These are phyloP conservation scores for Netelia inedita DNA, from an alignment of 2,888 invertebrate genomes.

Conservation along the genomic window DNA sequence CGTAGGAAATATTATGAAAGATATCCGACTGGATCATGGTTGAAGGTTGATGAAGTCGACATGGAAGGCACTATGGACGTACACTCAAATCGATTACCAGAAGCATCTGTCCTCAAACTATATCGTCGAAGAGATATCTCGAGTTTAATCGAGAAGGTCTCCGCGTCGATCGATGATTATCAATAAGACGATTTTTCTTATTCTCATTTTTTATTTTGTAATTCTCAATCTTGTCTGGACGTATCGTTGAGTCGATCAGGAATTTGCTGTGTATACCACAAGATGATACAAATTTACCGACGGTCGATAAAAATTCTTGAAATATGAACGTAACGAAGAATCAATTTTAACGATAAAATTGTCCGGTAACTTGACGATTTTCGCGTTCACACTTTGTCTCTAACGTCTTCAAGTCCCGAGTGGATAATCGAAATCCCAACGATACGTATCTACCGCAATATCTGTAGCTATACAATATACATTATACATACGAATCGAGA, in stretches of 20 bases:
- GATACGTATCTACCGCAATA: slow-evolving; percentile 5
- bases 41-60: too few relatives aligned
- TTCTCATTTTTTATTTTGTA: slow-evolving; percentile 23
- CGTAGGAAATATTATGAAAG: too few relatives aligned
- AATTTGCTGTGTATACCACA: background rate
- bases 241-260: slow-evolving; percentile 22
- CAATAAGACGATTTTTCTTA: slow-evolving; percentile 16
- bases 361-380: background rate
- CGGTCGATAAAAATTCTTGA: too few relatives aligned
- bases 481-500: background rate
- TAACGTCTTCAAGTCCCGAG: slow-evolving; percentile 8
- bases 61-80: too few relatives aligned
- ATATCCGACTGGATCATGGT: too few relatives aligned
- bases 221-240: slow-evolving; percentile 2
- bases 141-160: background rate
- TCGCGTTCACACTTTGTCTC: background rate
- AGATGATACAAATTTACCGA: too few relatives aligned
- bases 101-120: slow-evolving; percentile 16
- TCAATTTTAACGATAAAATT: too few relatives aligned
- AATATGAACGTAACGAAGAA: too few relatives aligned
- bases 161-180: slow-evolving; percentile 40
- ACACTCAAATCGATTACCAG: too few relatives aligned
- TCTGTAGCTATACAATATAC: background rate
- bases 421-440: slow-evolving; percentile 25
- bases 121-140: slow-evolving; percentile 3